Base-by-base conservation (phyloP, 1,140 invertebrate species). In the Panagrolaimus sp. region DNA sequence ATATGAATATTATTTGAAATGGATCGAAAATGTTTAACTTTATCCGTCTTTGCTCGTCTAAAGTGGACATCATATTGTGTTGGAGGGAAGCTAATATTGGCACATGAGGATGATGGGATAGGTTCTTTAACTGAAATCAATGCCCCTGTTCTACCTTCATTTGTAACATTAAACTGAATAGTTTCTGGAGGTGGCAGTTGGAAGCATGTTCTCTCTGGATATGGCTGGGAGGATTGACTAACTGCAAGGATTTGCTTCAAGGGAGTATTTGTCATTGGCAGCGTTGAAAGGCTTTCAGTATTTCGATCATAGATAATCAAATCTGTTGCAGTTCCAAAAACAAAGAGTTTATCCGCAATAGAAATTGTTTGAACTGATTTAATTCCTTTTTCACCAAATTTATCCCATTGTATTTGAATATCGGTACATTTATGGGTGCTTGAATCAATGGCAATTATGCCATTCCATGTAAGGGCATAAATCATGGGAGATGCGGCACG, bases 301-400 rank as follows among this genome's bases (percentile, higher is more conserved):
- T 47, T 46, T 3, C 75, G 71, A 13, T 79, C 78, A 63, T 81
- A 80, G 31, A 81, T 73, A 9, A 82, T 61, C 65, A 81, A 66
- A 48, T 83, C 72, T 9, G 63, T 70, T 1, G 79, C 74, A 23
- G 79, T 83, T 11, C 75, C 78, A 57, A 81, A 83, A 25, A 82
- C 73, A 63, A 81, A 83, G 27, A 82, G 63, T 68, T 81, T 83
- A 66, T 81, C 79, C 13, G 81, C 81, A n/a, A 83, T 81, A 5
- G 81, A 65, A 68, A 81, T 82, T 44, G 74, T 69, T 14, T 72
- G 72, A 9, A 81, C 73, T 11, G 76, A 72, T 67, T 81, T 81
- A 14, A 83, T 65, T 1, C 81, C 79, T 5, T 73, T 79, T 42
- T 81, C 77, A 31, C 78, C 80, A 53, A 80, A 81, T 53, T 79